These are phyloP conservation scores for Callaeas wilsoni DNA, from an alignment of 2,113 vertebrate species.

Conservation along the genomic window DNA sequence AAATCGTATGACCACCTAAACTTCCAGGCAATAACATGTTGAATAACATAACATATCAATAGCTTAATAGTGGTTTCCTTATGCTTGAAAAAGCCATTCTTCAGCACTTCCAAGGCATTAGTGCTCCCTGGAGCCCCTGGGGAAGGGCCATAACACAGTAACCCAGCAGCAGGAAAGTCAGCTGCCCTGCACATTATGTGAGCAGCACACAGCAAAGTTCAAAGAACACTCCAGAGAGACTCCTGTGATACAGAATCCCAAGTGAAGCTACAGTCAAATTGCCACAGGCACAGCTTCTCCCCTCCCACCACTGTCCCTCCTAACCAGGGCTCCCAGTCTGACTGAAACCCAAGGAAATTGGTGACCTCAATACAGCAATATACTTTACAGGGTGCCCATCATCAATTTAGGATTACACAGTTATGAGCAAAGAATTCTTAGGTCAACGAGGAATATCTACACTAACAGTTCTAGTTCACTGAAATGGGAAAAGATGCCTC, in stretches of 20 bases:
- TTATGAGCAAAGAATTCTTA: not conserved
- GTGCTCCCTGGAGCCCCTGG: not conserved
- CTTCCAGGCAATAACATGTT: not conserved
- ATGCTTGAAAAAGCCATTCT: not conserved
- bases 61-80: not conserved
- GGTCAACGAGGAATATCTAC: not conserved
- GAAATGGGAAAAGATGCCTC: not conserved
- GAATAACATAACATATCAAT: not conserved
- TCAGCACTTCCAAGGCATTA: not conserved
- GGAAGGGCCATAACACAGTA: not conserved
- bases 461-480: not conserved
- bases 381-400: not conserved
- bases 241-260: not conserved
- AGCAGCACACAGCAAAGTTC: not conserved
- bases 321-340: not conserved
- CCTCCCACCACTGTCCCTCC: not conserved
- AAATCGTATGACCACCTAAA: not conserved
- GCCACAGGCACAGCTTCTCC: not conserved
- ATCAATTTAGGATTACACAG: not conserved
- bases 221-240: not conserved
- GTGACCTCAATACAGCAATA: not conserved
- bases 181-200: not conserved
- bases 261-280: not conserved
- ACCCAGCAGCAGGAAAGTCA: not conserved
- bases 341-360: not conserved